Evolutionary conservation across 2,113 vertebrate genomes (phyloP).

Genomic region (Phasianus colchicus): DNA sequence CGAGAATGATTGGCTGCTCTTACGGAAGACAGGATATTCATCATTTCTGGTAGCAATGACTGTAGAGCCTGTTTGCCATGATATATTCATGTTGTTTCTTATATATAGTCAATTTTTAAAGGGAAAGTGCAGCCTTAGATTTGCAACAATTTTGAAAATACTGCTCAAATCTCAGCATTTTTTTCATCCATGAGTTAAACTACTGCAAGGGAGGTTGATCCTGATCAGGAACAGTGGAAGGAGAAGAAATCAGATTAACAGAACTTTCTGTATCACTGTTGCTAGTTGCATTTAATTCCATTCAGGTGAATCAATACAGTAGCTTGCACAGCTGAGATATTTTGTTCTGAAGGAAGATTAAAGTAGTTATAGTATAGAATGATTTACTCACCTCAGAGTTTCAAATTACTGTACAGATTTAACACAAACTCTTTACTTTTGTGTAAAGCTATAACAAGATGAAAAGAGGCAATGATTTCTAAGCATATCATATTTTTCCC

Average conservation of each 20-base stretch:
- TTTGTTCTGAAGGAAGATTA: slow-evolving; percentile 22
- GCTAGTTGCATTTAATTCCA: slow-evolving; percentile 11
- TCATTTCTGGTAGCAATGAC: neutral
- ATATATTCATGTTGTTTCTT: neutral
- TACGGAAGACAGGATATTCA: neutral
- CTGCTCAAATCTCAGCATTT: neutral
- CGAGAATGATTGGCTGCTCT: neutral
- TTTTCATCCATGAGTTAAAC: neutral
- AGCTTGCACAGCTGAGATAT: slow-evolving; percentile 27
- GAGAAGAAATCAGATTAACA: neutral
- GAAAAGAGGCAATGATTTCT: neutral
- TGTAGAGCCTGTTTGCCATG: neutral
- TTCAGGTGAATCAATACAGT: slow-evolving; percentile 17
- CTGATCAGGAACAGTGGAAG: neutral
- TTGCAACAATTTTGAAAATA: neutral
- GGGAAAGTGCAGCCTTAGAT: neutral
- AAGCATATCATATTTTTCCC: neutral
- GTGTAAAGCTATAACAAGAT: neutral
- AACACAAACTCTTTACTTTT: neutral
- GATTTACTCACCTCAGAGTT: slow-evolving; percentile 37
- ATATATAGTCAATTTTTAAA: neutral
- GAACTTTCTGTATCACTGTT: neutral
- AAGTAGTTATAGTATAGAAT: slow-evolving; percentile 41
- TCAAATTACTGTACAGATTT: neutral
- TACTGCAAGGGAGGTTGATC: neutral